Evolutionary conservation across 2,113 vertebrate species (phyloP).

Genomic region (Sebastes schlegelii): DNA sequence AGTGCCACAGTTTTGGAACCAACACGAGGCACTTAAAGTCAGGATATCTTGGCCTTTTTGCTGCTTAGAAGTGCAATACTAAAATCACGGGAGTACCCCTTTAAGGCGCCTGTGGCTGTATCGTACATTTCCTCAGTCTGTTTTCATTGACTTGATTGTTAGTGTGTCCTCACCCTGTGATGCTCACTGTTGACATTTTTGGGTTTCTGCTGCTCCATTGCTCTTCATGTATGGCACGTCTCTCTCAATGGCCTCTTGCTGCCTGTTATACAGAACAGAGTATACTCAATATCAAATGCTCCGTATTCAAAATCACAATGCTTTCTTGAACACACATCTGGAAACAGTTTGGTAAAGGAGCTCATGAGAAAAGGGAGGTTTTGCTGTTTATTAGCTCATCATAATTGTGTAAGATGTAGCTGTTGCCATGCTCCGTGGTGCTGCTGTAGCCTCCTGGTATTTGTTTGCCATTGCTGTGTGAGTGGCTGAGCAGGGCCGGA

Average conservation of each 20-base stretch:
- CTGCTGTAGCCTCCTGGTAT: conserved; percentile 16
- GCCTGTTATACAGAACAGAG: conserved; percentile 51
- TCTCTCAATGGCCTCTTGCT: conserved; percentile 50
- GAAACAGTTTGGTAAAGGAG: not conserved
- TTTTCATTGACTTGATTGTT: not conserved
- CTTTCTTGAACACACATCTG: not conserved
- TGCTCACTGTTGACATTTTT: conserved; percentile 43
- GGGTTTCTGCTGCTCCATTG: conserved; percentile 42
- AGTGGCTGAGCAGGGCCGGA: conserved; percentile 32
- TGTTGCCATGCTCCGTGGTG: conserved; percentile 29
- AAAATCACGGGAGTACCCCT: not conserved
- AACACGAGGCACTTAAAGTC: not conserved
- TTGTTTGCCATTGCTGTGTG: conserved; percentile 54
- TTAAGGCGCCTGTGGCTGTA: not conserved
- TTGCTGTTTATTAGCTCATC: conserved; percentile 13
- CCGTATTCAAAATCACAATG: not conserved
- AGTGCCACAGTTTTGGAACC: not conserved
- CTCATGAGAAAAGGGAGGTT: not conserved
- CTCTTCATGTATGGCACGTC: conserved; percentile 67
- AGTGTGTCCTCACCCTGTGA: conserved; percentile 44
- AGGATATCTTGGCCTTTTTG: not conserved
- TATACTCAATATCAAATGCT: not conserved
- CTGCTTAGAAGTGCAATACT: not conserved
- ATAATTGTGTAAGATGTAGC: conserved; percentile 21
- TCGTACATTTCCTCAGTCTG: not conserved